Percentiles rank a stretch among this genome's conserved stretches.
phyloP scores from a whole-genome alignment of 2,113 vertebrate genomes.

The Corythornis vintsioides region DNA sequence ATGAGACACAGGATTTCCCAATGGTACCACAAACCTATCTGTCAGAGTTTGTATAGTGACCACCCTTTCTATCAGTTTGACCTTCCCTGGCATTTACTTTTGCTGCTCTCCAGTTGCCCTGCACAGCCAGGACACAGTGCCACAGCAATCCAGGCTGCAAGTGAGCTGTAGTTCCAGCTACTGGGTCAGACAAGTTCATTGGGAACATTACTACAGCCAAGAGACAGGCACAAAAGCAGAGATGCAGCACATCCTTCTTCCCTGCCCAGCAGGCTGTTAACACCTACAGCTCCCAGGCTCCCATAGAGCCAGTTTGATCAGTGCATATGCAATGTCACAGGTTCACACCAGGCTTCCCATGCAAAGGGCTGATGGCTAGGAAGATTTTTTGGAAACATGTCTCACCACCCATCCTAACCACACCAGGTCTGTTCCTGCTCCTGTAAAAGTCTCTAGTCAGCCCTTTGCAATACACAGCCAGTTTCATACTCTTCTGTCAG shows the following conservation, averaged over 20 bases:
- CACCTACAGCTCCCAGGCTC: neutral
- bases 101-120: neutral
- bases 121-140: neutral
- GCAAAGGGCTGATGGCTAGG: neutral
- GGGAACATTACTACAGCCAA: neutral
- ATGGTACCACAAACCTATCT: neutral
- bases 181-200: neutral
- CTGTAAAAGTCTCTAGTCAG: neutral
- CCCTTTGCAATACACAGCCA: neutral
- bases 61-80: neutral
- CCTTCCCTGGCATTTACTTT: neutral
- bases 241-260: neutral
- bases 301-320: neutral
- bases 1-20: neutral
- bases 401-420: neutral
- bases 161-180: fast-evolving
- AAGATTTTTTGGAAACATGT: neutral
- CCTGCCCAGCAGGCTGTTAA: neutral
- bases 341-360: neutral
- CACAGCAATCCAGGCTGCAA: neutral
- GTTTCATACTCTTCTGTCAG: neutral
- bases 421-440: neutral
- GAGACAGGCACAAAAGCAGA: neutral
- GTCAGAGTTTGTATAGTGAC: neutral
- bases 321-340: fast-evolving